Evolutionary conservation across 2,888 invertebrate genomes (phyloP).

Genomic region (Cantharis rufa): DNA sequence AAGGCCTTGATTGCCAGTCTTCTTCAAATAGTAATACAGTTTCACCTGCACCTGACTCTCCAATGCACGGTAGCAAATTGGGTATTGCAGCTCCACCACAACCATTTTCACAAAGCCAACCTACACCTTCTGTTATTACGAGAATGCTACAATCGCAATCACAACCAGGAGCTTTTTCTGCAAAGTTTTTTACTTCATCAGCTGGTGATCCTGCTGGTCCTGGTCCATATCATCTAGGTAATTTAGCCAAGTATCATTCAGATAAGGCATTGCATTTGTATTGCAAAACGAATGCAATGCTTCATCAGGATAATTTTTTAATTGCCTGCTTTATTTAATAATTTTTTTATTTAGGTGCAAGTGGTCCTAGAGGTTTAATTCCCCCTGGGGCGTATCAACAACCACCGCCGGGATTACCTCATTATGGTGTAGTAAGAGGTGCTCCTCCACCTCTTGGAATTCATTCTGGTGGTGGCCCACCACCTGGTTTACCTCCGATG

Average conservation of each 20-base stretch:
- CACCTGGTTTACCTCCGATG: constrained; percentile 48
- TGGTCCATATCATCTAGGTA: constrained; percentile 20
- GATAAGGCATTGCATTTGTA: no score
- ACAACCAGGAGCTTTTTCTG: constrained; percentile 37
- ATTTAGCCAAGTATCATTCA: background rate
- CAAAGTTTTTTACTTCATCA: constrained; percentile 32
- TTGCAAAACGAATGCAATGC: no score
- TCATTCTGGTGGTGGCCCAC: constrained; percentile 30
- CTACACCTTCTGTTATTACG: constrained; percentile 65
- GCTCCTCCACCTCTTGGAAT: constrained; percentile 40
- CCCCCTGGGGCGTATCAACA: constrained; percentile 40
- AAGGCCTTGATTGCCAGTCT: constrained; percentile 37
- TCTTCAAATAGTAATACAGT: constrained; percentile 41
- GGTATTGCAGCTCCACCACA: constrained; percentile 58
- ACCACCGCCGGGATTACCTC: constrained; percentile 42
- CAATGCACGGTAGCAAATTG: constrained; percentile 41
- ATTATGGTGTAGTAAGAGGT: constrained; percentile 42
- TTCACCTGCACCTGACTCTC: constrained; percentile 46
- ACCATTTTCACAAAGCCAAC: constrained; percentile 58
- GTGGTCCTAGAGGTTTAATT: constrained; percentile 37
- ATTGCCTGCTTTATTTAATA: background rate
- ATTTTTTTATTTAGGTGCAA: constrained; percentile 27
- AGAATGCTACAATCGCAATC: constrained; percentile 63
- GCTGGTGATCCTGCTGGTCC: constrained; percentile 25
- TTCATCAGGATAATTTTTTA: no score